These are phyloP conservation scores for Podargus strigoides DNA, from an alignment of 2,797 vertebrate species.

Conservation along the genomic window DNA sequence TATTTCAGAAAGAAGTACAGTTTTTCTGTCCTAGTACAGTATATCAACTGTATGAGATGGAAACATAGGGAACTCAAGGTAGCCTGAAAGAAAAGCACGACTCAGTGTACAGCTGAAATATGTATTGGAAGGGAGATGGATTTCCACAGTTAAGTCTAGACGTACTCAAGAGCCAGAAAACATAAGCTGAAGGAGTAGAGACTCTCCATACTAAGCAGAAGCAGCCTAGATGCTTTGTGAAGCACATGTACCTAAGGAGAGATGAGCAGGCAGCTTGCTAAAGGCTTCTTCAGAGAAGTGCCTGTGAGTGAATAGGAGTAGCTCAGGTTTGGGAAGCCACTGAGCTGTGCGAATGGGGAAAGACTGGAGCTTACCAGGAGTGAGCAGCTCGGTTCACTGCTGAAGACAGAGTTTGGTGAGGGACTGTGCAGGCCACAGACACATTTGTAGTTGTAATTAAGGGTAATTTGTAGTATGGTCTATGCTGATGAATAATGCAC, in stretches of 20 bases:
- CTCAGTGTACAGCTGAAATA: not conserved
- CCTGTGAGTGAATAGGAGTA: not conserved
- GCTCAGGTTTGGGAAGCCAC: not conserved
- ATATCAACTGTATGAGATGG: not conserved
- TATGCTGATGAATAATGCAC: not conserved
- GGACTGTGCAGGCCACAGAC: not conserved
- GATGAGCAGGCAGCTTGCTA: not conserved
- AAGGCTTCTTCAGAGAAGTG: not conserved
- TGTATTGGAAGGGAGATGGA: not conserved
- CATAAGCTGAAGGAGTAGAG: not conserved
- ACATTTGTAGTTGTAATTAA: not conserved
- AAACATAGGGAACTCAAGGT: not conserved
- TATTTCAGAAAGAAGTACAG: not conserved
- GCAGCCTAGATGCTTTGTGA: not conserved
- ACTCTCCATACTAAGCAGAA: not conserved
- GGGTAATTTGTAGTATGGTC: not conserved
- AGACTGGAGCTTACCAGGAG: not conserved
- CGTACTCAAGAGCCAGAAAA: not conserved
- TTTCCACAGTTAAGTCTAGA: not conserved
- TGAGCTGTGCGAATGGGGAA: not conserved
- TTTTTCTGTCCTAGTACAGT: not conserved
- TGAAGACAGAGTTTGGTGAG: not conserved
- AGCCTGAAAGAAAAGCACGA: not conserved
- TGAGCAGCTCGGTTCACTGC: not conserved
- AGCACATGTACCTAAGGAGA: not conserved